phyloP scores from a whole-genome alignment of 1,140 invertebrate species.

The Neodiprion virginianus region DNA sequence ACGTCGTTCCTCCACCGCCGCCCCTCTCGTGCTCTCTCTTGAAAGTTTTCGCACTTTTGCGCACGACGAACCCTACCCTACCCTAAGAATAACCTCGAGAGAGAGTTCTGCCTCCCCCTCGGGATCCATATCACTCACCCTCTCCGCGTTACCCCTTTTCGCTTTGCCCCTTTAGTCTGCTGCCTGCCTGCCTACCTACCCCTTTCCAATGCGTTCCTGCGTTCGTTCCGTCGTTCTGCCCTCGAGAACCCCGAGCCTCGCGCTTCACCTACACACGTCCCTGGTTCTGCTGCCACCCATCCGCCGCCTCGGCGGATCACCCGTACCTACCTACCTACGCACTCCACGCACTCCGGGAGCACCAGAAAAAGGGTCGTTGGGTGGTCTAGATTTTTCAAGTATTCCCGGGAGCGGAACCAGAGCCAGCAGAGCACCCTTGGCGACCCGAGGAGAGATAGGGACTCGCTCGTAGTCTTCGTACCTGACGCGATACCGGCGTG shows the following conservation, averaged over 20 bases:
- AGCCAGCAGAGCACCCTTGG: constrained; percentile 32
- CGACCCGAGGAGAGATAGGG: constrained; percentile 10
- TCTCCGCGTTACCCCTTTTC: background rate
- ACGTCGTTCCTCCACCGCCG: constrained; percentile 27
- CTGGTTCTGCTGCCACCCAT: constrained; percentile 23
- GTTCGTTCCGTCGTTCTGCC: background rate
- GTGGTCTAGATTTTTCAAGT: constrained; percentile 55
- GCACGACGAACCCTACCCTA: constrained; percentile 41
- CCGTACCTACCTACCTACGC: constrained; percentile 24
- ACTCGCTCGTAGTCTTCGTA: background rate
- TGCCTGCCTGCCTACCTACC: background rate
- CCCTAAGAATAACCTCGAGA: constrained; percentile 43
- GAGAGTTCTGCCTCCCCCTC: background rate
- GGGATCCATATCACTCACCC: background rate
- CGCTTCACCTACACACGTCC: constrained; percentile 13
- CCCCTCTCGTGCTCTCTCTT: constrained; percentile 33
- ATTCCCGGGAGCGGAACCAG: constrained; percentile 20
- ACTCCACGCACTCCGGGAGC: constrained; percentile 38
- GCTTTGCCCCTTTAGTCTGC: background rate
- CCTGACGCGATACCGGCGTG: background rate
- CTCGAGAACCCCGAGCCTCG: constrained; percentile 3
- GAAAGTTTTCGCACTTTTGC: constrained; percentile 48
- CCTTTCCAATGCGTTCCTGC: no score
- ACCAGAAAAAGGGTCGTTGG: constrained; percentile 48
- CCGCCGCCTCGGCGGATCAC: constrained; percentile 27